Evolutionary conservation across 92 coral and sea anemone species (phyloP).

Genomic region (Actinostola sp.): DNA sequence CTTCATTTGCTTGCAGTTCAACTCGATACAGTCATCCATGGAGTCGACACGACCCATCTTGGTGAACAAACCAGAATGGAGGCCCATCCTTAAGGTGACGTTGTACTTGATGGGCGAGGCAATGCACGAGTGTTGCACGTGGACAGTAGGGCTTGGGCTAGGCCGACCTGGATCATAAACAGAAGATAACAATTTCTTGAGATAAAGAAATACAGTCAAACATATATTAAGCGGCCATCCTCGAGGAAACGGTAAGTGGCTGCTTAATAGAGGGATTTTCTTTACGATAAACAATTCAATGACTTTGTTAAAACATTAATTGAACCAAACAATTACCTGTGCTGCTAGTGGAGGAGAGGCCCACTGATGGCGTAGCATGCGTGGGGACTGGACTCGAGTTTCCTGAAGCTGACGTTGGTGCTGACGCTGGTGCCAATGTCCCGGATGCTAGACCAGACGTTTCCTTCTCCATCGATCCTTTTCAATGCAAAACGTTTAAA

Average conservation of each 20-base stretch:
- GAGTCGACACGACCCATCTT: conserved; percentile 85
- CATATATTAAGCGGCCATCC: too few species aligned
- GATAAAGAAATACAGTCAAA: too few species aligned
- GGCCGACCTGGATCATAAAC: conserved; percentile 58
- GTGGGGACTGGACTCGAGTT: conserved; percentile 11
- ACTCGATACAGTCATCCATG: conserved; percentile 97
- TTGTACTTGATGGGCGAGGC: conserved; percentile 90
- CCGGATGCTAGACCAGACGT: conserved; percentile 14
- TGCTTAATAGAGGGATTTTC: too few species aligned
- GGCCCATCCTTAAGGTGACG: conserved; percentile 95
- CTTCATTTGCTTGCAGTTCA: conserved; percentile 78
- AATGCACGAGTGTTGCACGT: conserved; percentile 82
- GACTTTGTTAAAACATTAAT: too few species aligned
- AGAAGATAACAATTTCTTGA: too few species aligned
- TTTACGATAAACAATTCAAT: too few species aligned
- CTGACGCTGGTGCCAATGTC: conserved; percentile 11
- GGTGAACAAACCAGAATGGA: conserved; percentile 89
- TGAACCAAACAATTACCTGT: background rate
- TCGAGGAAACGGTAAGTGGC: too few species aligned
- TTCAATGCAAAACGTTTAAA: too few species aligned
- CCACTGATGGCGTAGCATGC: background rate
- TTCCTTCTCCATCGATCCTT: conserved; percentile 21
- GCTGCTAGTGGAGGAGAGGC: background rate
- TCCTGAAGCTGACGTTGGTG: background rate
- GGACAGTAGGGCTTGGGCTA: conserved; percentile 29